Conservation (phyloP, 2,797 vertebrate genomes). For the Clarias pachynema region DNA sequence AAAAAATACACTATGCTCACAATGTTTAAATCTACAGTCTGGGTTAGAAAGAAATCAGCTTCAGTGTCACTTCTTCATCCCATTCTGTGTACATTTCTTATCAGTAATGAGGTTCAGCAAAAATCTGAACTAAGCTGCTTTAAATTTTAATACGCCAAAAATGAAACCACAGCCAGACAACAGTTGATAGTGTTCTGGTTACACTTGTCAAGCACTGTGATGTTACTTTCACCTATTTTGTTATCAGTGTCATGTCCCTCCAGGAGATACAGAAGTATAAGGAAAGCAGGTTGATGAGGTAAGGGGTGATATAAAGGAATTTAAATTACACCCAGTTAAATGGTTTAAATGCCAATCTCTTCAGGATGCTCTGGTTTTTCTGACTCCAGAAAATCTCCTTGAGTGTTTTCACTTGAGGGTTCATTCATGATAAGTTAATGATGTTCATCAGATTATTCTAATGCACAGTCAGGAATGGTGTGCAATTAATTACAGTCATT, state of each 20-base stretch:
- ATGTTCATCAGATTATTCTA: conserved; percentile 10
- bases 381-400: conserved; percentile 15
- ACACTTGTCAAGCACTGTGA: not conserved
- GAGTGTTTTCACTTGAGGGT: not conserved
- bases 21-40: not conserved
- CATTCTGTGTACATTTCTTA: not conserved
- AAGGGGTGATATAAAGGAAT: conserved; percentile 5
- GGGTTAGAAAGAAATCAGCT: not conserved
- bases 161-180: not conserved
- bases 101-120: not conserved
- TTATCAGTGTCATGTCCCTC: not conserved
- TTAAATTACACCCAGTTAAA: conserved; percentile 30
- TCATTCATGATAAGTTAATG: not conserved
- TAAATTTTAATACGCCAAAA: not conserved
- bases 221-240: not conserved
- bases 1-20: not conserved
- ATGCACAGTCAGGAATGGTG: conserved; percentile 4
- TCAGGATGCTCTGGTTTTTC: conserved; percentile 5
- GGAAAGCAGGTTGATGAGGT: not conserved
- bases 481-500: not conserved
- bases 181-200: not conserved
- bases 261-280: not conserved
- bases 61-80: not conserved
- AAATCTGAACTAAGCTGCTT: not conserved
- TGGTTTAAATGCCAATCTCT: conserved; percentile 27